Base-by-base conservation (phyloP, 2,113 vertebrate genomes). In the Prietella phreatophila region DNA sequence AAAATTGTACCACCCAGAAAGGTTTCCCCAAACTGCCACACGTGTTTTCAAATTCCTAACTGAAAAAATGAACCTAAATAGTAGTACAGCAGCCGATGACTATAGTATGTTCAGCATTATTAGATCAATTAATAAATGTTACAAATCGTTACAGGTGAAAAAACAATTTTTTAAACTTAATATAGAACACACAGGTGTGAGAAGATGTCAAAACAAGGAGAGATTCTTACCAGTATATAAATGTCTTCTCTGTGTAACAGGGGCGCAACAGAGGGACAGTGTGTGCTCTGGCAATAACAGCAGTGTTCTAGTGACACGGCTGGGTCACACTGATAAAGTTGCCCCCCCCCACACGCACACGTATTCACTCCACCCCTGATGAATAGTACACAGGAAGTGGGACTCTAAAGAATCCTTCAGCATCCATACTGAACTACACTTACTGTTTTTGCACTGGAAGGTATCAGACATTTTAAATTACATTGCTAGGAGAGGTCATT, bases 281-380 rank as follows among this genome's bases (percentile, higher is more conserved):
- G 61, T 71, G 79, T 78, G 63, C 83, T 4, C 60, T 56, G 27
- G 14, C 79, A 88, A 87, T 81, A 60, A 89, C 27, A 58, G 33
- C 1, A 33, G 81, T 79, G 3, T 75, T 60, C 6, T 69, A 60
- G 65, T 71, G 36, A 25, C 83, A 81, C 93, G 91, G 93, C 95
- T 95, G 95, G 79, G 27, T 13, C 25, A 75, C 61, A 86, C 92
- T 94, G 95, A 96, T 96, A 95, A 95, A 93, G 69, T 61, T 25
- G 75, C 0, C 84, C 10, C 13, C 14, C 60, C 33, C 56, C 78
- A 33, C 50, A 42, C 53, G 89, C 30, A 89, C 82, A 91, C 89
- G 30, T 55, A 78, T 84, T 55, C 85, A 25, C 88, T 22, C 71
- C 67, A 33, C 58, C 87, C 87, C 89, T 89, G 60, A 15, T 71